Evolutionary conservation across 2,888 invertebrate species (phyloP), one percentile per base, ranked within the genome.

Genomic region (Philonicus albiceps): DNA sequence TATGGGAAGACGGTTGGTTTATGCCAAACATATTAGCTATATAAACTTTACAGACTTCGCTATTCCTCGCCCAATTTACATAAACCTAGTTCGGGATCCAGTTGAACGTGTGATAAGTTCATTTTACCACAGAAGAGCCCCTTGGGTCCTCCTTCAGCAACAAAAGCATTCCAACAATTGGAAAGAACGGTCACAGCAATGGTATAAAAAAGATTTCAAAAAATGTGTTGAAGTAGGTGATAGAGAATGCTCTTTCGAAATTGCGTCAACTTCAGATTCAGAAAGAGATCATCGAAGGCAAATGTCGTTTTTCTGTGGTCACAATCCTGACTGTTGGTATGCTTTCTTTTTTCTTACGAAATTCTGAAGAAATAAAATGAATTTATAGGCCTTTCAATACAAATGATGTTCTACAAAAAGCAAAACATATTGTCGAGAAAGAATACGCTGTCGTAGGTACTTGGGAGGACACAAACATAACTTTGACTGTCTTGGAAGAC

Each of bases 401-500:
- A 0, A 93, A 94, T 7, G 95, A 95, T 87, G 97, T 97, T 1
- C 90, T 97, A 88, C 96, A 97, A 92, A 94, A 95, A 86, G 97
- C 97, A 0, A 97, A 97, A 92, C 93, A 94, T 49, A 96, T 96
- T 53, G 97, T 97, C 1, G 97, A 97, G 90, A 94, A 95, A 89
- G 95, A 97, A 89, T 97, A 96, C 90, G 96, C 97, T 0, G 97
- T 97, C 0, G 97, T 97, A 2, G 97, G 97, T 0, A 96, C 97
- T 7, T 94, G 97, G 80, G 97, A 97, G 90, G 97, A 97, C 89
- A 94, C 97, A 91, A 97, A 97, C 92, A 94, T 96, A 3, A 97
- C 97, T 0, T 93, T 97, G 30, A 93, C 95, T 5, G 97, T 97
- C 1, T 93, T 97, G 86, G 97, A 97, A 92, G 93, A 96, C 89